A percentile compares a stretch with the other conserved stretches of the same genome.
These are phyloP conservation scores for Spilarctia lutea DNA, from an alignment of 2,888 invertebrate genomes.

Conservation along the genomic window DNA sequence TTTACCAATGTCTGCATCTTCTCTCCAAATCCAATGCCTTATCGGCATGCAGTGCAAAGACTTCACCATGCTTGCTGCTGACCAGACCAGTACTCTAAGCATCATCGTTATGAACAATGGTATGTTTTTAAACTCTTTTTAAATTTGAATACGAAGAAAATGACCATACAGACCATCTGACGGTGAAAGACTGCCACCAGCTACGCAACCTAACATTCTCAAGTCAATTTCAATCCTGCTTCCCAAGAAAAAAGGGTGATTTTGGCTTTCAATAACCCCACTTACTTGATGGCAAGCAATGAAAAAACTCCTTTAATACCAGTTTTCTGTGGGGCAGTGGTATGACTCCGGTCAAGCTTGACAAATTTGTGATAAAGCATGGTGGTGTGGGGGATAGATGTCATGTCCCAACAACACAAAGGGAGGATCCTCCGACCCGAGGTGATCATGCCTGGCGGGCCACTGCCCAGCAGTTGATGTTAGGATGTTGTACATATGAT, in stretches of 20 bases:
- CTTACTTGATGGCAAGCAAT: neutral
- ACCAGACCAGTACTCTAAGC: conserved; percentile 93
- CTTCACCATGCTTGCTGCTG: conserved; percentile 95
- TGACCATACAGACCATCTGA: neutral
- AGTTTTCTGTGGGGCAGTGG: no score
- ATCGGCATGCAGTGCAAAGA: conserved; percentile 95
- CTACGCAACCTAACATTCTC: neutral
- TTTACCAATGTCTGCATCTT: conserved; percentile 34
- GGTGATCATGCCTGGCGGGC: no score
- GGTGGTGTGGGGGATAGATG: no score
- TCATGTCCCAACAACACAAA: no score
- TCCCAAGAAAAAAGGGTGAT: neutral
- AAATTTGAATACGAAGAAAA: neutral
- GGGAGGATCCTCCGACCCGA: no score
- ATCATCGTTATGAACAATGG: conserved; percentile 96
- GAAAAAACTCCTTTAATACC: neutral
- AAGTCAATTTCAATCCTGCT: neutral
- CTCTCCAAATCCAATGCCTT: conserved; percentile 89
- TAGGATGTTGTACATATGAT: no score
- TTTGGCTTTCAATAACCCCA: neutral
- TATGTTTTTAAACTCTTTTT: conserved; percentile 71
- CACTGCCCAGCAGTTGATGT: no score
- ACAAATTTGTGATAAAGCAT: no score
- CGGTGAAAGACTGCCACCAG: neutral
- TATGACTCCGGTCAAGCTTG: no score